Evolutionary conservation across 2,888 invertebrate species (phyloP), one percentile per base, ranked within the genome.

Genomic region (Abrostola triplasia): DNA sequence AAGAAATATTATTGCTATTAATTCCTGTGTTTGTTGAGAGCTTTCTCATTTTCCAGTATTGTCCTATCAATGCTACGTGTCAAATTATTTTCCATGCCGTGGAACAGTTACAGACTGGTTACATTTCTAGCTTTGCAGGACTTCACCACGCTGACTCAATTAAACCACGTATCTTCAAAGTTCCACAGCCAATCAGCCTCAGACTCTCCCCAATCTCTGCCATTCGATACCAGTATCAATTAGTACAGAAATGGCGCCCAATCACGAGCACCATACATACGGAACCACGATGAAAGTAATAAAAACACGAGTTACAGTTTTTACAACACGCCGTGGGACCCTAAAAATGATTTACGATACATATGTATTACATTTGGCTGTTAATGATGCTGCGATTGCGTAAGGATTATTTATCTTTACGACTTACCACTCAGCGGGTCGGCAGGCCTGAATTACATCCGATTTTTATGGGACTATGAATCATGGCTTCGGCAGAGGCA

Each of bases 291-390:
- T 44, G 54, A 73, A 71, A 64, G 73, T 57, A 60, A 73, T 77
- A 77, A 77, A 76, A 77, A 64, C 65, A 72, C 64, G 60, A 53
- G 54, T 77, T 73, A 76, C 65, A 78, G 48, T 65, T 77, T 77
- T 78, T 78, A 77, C 76, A 76, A 70, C 64, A 64, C 76, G 54
- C 67, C 2, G 63, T 60, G 77, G 79, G 50, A 72, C 74, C 71
- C 79, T 74, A 74, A 78, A 76, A 66, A 66, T 78, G 77, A 79
- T 78, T 78, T 79, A 78, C 63, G 69, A 52, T 62, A 60, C 68
- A 60, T 49, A 69, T 67, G 63, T 66, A 75, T 61, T 76, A 69
- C 71, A 71, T 74, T 79, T 64, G 60, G 64, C 63, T 69, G 59
- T 67, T 73, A 76, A 79, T 79, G 66, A 69, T 73, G 41, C 56